Evolutionary conservation across 2,888 invertebrate species (phyloP).

Genomic region (Litoditis marina): DNA sequence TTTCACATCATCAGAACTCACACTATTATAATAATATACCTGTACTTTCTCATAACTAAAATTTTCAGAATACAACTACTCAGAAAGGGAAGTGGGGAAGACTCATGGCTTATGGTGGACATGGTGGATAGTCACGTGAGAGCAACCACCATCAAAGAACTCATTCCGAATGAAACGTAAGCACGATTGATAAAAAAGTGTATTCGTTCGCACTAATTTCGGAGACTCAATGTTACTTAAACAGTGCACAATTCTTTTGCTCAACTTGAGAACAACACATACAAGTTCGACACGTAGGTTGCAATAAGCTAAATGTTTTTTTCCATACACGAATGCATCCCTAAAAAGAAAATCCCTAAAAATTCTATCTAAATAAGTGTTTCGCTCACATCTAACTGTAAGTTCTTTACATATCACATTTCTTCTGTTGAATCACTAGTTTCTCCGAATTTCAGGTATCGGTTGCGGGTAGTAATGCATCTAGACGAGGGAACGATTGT

Average conservation of each 20-base stretch:
- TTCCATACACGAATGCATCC: too few species aligned
- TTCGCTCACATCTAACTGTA: too few species aligned
- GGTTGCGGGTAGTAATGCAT: constrained; percentile 35
- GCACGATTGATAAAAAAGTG: constrained; percentile 5
- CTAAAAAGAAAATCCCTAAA: too few species aligned
- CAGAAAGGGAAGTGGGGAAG: constrained; percentile 18
- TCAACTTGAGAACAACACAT: too few species aligned
- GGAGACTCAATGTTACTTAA: too few species aligned
- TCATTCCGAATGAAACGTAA: constrained; percentile 38
- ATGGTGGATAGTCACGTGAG: constrained; percentile 45
- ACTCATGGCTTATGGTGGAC: constrained; percentile 39
- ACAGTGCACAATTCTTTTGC: too few species aligned
- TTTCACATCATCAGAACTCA: too few species aligned
- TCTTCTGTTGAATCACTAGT: constrained; percentile 14
- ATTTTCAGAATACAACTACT: constrained; percentile 28
- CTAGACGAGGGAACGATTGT: constrained; percentile 28
- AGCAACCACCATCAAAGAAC: constrained; percentile 44
- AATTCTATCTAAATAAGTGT: too few species aligned
- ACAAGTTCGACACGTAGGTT: too few species aligned
- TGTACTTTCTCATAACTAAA: not conserved
- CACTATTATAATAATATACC: too few species aligned
- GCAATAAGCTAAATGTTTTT: too few species aligned
- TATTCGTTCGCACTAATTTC: constrained; percentile 10
- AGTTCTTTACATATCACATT: too few species aligned
- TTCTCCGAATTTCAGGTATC: constrained; percentile 23